These are phyloP conservation scores for Sylvilagus bachmani DNA, from an alignment of 2,113 vertebrate genomes.

Conservation along the genomic window DNA sequence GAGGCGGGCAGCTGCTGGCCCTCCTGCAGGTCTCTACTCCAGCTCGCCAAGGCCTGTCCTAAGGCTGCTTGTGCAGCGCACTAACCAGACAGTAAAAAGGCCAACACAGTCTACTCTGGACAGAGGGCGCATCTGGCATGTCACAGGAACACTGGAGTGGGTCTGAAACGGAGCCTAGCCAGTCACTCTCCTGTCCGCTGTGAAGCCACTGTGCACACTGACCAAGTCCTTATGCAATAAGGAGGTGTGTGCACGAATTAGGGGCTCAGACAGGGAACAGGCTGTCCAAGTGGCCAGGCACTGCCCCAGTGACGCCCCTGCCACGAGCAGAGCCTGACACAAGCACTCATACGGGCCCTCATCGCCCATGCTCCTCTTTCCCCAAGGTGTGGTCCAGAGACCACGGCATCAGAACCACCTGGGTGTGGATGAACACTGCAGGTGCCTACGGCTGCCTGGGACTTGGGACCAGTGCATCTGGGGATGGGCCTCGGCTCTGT, in stretches of 20 bases:
- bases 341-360: background rate
- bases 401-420: rapidly evolving
- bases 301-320: rapidly evolving
- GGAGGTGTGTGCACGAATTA: background rate
- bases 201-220: too few species aligned
- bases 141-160: rapidly evolving
- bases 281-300: background rate
- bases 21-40: rapidly evolving
- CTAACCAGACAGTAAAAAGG: background rate
- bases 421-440: background rate
- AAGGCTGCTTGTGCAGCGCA: background rate
- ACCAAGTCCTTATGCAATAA: background rate
- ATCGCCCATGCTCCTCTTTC: background rate
- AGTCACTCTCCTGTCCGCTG: background rate
- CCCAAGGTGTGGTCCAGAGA: background rate
- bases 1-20: rapidly evolving
- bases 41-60: background rate
- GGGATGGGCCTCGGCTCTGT: background rate
- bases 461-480: background rate
- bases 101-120: background rate
- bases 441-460: background rate
- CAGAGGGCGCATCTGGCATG: background rate
- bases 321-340: background rate
- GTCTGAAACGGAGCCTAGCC: background rate
- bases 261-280: background rate